phyloP scores from a whole-genome alignment of 2,797 vertebrate genomes.

The Sciurus carolinensis region DNA sequence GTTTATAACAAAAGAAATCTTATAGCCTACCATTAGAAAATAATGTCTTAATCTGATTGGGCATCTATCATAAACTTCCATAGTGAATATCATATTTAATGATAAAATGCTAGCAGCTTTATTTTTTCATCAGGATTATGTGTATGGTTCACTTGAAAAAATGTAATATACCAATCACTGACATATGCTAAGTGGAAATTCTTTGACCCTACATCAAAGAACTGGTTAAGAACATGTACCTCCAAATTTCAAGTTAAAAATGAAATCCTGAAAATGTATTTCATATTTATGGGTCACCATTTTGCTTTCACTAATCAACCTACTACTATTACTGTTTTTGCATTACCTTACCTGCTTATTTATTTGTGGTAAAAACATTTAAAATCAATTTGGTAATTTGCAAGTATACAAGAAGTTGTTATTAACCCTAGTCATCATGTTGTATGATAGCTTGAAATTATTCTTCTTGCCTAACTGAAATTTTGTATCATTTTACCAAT shows the following conservation, averaged over 20 bases:
- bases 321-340: not conserved
- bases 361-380: not conserved
- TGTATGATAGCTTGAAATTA: not conserved
- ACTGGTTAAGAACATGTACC: not conserved
- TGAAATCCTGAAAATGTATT: not conserved
- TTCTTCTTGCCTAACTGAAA: not conserved
- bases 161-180: not conserved
- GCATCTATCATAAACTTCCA: slow-evolving; percentile 21
- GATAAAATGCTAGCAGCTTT: not conserved
- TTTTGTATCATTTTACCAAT: not conserved
- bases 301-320: not conserved
- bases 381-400: slow-evolving; percentile 17
- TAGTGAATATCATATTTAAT: slow-evolving; percentile 26
- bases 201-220: not conserved
- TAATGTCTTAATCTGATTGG: slow-evolving; percentile 36
- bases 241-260: slow-evolving; percentile 41
- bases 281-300: not conserved
- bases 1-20: slow-evolving; percentile 31
- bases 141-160: not conserved
- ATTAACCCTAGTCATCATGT: not conserved
- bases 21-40: slow-evolving; percentile 47
- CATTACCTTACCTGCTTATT: not conserved
- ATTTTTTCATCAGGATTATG: not conserved
- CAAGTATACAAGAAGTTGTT: not conserved
- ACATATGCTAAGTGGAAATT: not conserved